Conservation (phyloP, 2,113 vertebrate species). For the Tinamus guttatus region DNA sequence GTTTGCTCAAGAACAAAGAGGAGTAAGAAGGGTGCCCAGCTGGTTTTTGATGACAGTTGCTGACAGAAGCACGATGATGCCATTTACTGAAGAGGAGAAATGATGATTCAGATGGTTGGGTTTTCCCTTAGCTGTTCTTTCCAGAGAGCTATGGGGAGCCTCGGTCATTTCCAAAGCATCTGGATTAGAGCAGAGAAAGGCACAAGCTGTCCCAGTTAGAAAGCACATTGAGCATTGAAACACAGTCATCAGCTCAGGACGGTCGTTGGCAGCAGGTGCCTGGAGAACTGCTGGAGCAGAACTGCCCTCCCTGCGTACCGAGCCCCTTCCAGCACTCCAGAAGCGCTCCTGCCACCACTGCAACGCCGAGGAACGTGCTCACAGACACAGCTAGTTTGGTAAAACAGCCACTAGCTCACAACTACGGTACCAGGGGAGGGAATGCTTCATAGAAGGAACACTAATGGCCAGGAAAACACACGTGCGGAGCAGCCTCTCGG, state of each 20-base stretch:
- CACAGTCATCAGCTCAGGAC: not conserved
- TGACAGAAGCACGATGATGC: not conserved
- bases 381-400: not conserved
- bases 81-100: not conserved
- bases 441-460: not conserved
- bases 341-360: not conserved
- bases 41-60: conserved; percentile 29
- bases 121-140: not conserved
- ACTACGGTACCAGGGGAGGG: not conserved
- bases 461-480: not conserved
- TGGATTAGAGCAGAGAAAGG: not conserved
- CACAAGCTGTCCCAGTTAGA: not conserved
- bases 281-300: not conserved
- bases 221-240: not conserved
- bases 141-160: not conserved
- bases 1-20: conserved; percentile 36
- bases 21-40: conserved; percentile 17
- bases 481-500: not conserved
- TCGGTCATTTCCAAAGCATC: not conserved
- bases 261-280: not conserved
- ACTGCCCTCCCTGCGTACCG: accelerated
- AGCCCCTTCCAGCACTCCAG: not conserved
- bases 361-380: not conserved
- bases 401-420: not conserved
- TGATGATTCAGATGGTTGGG: conserved; percentile 26